A percentile compares a stretch with the other conserved stretches of the same genome.
Conservation (phyloP, 2,113 vertebrate genomes). For the Budorcas taxicolor region DNA sequence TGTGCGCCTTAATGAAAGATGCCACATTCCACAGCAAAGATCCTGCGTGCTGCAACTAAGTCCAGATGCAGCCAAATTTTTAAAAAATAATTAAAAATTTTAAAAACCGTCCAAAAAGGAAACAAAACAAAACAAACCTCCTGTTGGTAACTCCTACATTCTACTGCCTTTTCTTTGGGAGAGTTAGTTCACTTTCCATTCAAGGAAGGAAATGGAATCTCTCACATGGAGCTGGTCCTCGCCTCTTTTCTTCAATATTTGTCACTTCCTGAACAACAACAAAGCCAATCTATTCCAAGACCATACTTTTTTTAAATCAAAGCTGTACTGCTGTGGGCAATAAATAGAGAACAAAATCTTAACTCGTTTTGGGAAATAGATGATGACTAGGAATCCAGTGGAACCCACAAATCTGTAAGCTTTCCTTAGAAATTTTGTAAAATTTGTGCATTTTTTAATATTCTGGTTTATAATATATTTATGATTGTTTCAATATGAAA, state of each 20-base stretch:
- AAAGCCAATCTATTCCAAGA: neutral
- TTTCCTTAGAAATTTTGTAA: neutral
- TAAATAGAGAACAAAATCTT: neutral
- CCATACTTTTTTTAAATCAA: neutral
- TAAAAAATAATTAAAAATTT: neutral
- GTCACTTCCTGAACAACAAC: neutral
- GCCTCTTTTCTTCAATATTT: neutral
- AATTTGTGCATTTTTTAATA: neutral
- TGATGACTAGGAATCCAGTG: neutral
- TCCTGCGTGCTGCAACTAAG: accelerated
- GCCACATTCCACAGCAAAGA: neutral
- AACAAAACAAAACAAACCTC: neutral
- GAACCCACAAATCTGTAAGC: neutral
- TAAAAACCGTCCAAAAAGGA: neutral
- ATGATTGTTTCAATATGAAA: slow-evolving; percentile 26
- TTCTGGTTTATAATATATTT: neutral
- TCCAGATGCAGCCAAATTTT: neutral
- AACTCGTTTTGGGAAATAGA: neutral
- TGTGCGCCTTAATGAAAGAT: neutral
- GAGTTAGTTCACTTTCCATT: neutral
- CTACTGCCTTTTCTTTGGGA: neutral
- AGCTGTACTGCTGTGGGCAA: neutral
- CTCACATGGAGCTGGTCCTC: neutral
- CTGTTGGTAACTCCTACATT: neutral
- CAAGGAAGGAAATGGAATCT: neutral